These are phyloP conservation scores for Leptinotarsa juncta DNA, from an alignment of 2,888 invertebrate genomes.

Conservation along the genomic window DNA sequence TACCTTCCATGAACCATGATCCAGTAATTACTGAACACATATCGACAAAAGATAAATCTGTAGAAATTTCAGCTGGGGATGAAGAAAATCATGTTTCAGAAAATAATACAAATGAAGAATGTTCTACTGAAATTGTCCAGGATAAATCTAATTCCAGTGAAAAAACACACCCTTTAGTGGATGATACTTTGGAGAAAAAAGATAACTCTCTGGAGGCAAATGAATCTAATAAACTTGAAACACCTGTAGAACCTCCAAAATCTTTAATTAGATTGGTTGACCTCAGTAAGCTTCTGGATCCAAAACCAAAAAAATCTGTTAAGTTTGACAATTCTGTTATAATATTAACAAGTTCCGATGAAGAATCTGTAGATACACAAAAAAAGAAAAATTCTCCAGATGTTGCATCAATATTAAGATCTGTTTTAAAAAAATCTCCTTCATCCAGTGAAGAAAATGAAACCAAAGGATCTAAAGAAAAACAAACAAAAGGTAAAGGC, in stretches of 20 bases:
- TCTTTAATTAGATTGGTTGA: conserved; percentile 60
- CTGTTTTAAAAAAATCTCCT: conserved; percentile 32
- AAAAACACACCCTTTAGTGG: neutral
- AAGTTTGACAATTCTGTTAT: conserved; percentile 56
- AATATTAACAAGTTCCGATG: conserved; percentile 59
- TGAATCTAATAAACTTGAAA: conserved; percentile 1
- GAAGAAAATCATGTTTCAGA: conserved; percentile 11
- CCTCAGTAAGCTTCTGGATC: conserved; percentile 60
- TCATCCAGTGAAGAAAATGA: conserved; percentile 17
- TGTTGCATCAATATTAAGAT: conserved; percentile 31
- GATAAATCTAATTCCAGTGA: neutral
- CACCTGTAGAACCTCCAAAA: conserved; percentile 21
- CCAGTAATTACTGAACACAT: neutral
- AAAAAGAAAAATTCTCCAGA: conserved; percentile 31
- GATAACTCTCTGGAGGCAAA: neutral
- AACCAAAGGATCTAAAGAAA: conserved; percentile 21
- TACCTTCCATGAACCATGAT: neutral
- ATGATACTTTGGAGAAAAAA: conserved; percentile 13
- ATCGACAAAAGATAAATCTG: neutral
- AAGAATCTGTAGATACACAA: conserved; percentile 45
- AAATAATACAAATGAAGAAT: neutral
- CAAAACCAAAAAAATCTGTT: conserved; percentile 50
- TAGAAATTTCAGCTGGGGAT: neutral
- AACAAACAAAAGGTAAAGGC: conserved; percentile 10
- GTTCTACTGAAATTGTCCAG: too few relatives aligned